Percentiles rank a stretch among this genome's conserved stretches.
Conservation (phyloP, 1,140 invertebrate genomes). For the Aradophagus sp. region DNA sequence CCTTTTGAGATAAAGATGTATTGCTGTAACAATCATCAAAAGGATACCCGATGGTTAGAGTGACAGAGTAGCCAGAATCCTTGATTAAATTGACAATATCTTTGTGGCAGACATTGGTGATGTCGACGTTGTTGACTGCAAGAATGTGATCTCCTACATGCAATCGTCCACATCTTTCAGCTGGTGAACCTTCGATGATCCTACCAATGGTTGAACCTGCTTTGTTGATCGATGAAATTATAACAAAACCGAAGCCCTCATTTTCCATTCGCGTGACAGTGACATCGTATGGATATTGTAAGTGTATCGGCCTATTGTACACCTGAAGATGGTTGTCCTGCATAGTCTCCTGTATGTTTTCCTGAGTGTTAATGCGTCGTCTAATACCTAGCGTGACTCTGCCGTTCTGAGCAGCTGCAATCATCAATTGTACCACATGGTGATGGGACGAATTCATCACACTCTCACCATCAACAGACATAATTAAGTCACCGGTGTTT, state of each 20-base stretch:
- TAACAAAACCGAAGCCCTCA: conserved; percentile 99
- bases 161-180: conserved; percentile 91
- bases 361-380: conserved; percentile 75
- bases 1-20: conserved; percentile 70
- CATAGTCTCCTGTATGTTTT: conserved; percentile 58
- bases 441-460: conserved; percentile 92
- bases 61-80: conserved; percentile 93
- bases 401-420: conserved; percentile 85
- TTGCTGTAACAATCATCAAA: conserved; percentile 76
- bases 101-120: conserved; percentile 93
- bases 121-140: conserved; percentile 95
- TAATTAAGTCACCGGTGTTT: conserved; percentile 91
- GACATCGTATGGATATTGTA: conserved; percentile 87
- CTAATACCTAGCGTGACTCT: conserved; percentile 84
- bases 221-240: conserved; percentile 96
- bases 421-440: conserved; percentile 92
- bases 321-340: conserved; percentile 62
- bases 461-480: conserved; percentile 88
- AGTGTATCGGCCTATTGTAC: conserved; percentile 64
- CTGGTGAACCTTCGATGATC: conserved; percentile 95
- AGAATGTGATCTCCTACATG: conserved; percentile 96
- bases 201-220: conserved; percentile 95
- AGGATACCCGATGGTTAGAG: conserved; percentile 88
- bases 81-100: conserved; percentile 97
- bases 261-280: conserved; percentile 91